phyloP scores from a whole-genome alignment of 2,888 invertebrate species.

The Temnothorax rugatulus region DNA sequence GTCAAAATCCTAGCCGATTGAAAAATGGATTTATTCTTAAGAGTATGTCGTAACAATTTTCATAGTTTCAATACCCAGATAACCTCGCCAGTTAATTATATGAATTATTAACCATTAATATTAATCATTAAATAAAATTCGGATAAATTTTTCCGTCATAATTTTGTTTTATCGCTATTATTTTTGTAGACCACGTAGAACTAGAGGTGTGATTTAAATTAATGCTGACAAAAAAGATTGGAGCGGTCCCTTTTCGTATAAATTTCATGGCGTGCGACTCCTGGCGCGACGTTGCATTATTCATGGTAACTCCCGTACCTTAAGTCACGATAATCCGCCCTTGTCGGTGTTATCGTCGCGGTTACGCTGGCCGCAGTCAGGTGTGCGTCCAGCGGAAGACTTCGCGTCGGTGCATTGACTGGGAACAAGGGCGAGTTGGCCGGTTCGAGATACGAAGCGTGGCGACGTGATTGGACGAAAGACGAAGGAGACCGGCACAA shows the following conservation, averaged over 20 bases:
- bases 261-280: conserved; percentile 64
- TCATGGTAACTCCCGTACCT: conserved; percentile 75
- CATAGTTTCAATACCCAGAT: not conserved
- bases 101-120: not conserved
- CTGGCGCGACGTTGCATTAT: conserved; percentile 77
- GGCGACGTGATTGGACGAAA: conserved; percentile 53
- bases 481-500: conserved; percentile 33
- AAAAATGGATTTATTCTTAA: not conserved
- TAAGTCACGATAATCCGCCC: conserved; percentile 78
- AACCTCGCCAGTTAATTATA: not conserved
- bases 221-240: not conserved
- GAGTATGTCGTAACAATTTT: not conserved
- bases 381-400: conserved; percentile 63
- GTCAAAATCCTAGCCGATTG: not conserved
- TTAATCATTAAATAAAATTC: not conserved
- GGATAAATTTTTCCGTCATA: not conserved
- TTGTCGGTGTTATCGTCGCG: conserved; percentile 77
- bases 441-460: conserved; percentile 40
- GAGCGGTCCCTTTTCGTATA: conserved; percentile 5
- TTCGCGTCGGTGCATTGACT: conserved; percentile 54
- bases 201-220: not conserved
- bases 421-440: conserved; percentile 61
- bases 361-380: conserved; percentile 71
- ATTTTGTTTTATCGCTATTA: not conserved
- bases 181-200: not conserved